These are phyloP conservation scores for Eurosta solidaginis DNA, from an alignment of 1,140 invertebrate genomes.

Conservation along the genomic window DNA sequence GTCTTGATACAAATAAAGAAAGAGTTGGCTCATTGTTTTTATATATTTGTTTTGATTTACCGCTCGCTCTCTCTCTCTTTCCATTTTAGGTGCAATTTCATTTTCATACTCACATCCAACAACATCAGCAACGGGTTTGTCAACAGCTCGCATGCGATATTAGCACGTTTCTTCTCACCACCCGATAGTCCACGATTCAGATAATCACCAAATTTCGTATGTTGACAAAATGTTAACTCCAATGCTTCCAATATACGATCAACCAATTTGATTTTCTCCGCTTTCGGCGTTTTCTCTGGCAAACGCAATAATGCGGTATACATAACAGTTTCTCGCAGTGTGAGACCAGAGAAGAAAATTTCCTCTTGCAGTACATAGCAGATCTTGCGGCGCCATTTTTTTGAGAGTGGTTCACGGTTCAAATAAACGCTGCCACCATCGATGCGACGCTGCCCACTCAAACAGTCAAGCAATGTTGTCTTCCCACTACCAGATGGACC, in stretches of 20 bases:
- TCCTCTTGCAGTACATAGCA: conserved; percentile 86
- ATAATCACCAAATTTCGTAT: conserved; percentile 83
- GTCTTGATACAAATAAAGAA: no score
- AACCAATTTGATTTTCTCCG: conserved; percentile 79
- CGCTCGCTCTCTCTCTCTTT: not conserved
- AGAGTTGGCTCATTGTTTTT: no score
- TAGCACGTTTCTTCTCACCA: conserved; percentile 85
- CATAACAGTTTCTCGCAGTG: conserved; percentile 77
- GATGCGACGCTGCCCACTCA: conserved; percentile 72
- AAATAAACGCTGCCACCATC: conserved; percentile 74
- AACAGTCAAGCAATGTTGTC: conserved; percentile 78
- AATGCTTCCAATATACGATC: conserved; percentile 80
- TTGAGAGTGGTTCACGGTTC: conserved; percentile 76
- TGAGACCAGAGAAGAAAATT: conserved; percentile 82
- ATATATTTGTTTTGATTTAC: conserved; percentile 7
- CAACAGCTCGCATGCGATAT: conserved; percentile 84
- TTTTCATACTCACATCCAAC: conserved; percentile 76
- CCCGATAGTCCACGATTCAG: conserved; percentile 80
- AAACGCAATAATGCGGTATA: conserved; percentile 75
- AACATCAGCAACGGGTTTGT: conserved; percentile 84
- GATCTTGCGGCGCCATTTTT: conserved; percentile 76
- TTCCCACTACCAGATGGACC: conserved; percentile 82
- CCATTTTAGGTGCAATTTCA: not conserved
- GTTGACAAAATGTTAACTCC: conserved; percentile 76
- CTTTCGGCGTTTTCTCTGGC: conserved; percentile 74